Base-by-base conservation (phyloP, 1,140 invertebrate species). In the Aethina tumida region DNA sequence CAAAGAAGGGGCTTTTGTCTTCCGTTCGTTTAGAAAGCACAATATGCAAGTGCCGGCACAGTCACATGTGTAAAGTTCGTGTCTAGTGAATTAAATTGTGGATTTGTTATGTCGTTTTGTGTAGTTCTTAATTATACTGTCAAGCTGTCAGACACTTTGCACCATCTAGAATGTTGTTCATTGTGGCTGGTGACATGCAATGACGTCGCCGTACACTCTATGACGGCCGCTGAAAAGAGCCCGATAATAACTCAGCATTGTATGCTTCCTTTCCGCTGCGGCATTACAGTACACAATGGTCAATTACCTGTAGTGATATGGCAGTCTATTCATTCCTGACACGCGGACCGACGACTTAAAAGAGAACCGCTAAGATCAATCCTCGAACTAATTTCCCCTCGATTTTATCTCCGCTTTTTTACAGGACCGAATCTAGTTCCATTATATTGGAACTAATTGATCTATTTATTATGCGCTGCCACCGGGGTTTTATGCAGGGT, bases 301-400 rank as follows among this genome's bases (percentile, higher is more conserved):
- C 52, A 54, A 54, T 54, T 54, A 54, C 52, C 52, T 54, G 52
- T 52, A 44, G 52, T 48, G 49, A 49, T 52, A 50, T 47, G 49
- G 49, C 45, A 48, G 24, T 43, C 49, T 35, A 49, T 51, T 54
- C 49, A 49, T 21, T 25, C 25, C 39, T 45, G 43, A 43, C 43
- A 38, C 42, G 43, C 33, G 34, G 47, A 39, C 32, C 30, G 37
- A 31, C 28, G 28, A 29, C 27, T 43, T 39, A 41, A 47, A 47
- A 39, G 41, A 37, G 28, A n/a, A n/a, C n/a, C n/a, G n/a, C n/a
- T n/a, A n/a, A n/a, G n/a, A n/a, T n/a, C n/a, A n/a, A n/a, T n/a
- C n/a, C n/a, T n/a, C n/a, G n/a, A n/a, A n/a, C n/a, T n/a, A n/a
- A n/a, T n/a, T n/a, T n/a, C n/a, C n/a, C n/a, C n/a, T n/a, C n/a